Percentiles rank a stretch among this genome's conserved stretches.
Evolutionary conservation across 2,888 invertebrate species (phyloP).

Genomic region (Biston stratarius): DNA sequence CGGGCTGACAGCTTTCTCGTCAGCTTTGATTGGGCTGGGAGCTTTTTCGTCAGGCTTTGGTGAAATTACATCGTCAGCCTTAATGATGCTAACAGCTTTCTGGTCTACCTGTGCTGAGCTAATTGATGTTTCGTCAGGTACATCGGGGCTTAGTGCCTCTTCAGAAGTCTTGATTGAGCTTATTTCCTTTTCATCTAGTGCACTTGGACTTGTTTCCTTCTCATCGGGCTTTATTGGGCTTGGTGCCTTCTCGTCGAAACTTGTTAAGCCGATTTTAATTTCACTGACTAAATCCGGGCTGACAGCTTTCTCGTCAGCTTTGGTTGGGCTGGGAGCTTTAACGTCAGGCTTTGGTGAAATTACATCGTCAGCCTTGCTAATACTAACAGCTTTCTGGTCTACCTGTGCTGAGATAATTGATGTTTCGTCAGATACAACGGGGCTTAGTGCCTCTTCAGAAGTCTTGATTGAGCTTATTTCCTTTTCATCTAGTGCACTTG

Average conservation of each 20-base stretch:
- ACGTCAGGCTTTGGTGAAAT: not conserved
- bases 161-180: not conserved
- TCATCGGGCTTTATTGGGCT: not conserved
- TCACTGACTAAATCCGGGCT: no score
- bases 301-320: no score
- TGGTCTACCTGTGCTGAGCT: conserved; percentile 25
- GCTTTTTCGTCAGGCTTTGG: not conserved
- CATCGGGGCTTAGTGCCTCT: not conserved
- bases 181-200: not conserved
- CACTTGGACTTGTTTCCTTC: no score
- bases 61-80: not conserved
- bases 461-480: no score
- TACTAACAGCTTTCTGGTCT: not conserved
- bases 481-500: no score
- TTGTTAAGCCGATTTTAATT: no score
- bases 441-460: not conserved
- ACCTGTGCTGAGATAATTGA: not conserved
- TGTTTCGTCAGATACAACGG: conserved; percentile 18
- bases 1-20: no score
- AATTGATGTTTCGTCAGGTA: conserved; percentile 22
- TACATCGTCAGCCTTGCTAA: conserved; percentile 9
- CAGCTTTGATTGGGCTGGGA: not conserved
- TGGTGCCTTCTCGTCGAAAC: not conserved
- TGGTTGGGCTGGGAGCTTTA: no score
- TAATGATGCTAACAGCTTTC: not conserved